Conservation (phyloP, 2,888 invertebrate species). For the Cylloceria caligata region DNA sequence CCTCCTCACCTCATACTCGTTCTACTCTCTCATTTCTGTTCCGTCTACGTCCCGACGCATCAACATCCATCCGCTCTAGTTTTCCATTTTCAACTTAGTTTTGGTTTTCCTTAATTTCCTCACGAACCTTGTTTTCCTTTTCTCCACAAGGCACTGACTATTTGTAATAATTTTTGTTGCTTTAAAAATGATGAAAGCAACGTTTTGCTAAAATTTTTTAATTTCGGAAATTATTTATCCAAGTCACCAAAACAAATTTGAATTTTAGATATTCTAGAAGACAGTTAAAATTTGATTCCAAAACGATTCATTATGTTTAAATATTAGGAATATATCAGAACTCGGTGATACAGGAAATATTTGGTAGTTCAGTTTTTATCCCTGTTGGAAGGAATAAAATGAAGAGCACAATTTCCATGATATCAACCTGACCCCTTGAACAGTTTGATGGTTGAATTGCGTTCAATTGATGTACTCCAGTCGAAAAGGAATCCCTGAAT, state of each 20-base stretch:
- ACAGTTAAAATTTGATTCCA: neutral
- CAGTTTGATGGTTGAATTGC: neutral
- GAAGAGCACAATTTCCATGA: too few relatives aligned
- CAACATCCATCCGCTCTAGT: slow-evolving; percentile 44
- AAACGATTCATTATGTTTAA: too few relatives aligned
- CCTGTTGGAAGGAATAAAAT: too few relatives aligned
- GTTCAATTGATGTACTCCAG: neutral
- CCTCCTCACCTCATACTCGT: slow-evolving; percentile 65
- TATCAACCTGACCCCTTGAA: neutral
- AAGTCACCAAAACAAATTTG: too few relatives aligned
- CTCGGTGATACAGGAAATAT: too few relatives aligned
- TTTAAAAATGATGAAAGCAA: neutral
- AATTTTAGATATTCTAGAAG: neutral
- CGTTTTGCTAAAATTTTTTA: too few relatives aligned
- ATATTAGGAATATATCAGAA: too few relatives aligned
- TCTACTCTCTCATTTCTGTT: slow-evolving; percentile 44
- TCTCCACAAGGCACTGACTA: neutral
- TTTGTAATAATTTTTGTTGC: neutral
- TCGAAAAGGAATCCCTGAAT: neutral
- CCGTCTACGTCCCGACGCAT: slow-evolving; percentile 54
- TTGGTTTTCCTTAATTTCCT: slow-evolving; percentile 32
- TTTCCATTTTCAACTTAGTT: slow-evolving; percentile 35
- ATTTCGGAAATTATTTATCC: too few relatives aligned
- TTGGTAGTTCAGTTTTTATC: too few relatives aligned
- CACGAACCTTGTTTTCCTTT: neutral